Base-by-base conservation (phyloP, 1,140 invertebrate genomes). In the Eufriesea mexicana region DNA sequence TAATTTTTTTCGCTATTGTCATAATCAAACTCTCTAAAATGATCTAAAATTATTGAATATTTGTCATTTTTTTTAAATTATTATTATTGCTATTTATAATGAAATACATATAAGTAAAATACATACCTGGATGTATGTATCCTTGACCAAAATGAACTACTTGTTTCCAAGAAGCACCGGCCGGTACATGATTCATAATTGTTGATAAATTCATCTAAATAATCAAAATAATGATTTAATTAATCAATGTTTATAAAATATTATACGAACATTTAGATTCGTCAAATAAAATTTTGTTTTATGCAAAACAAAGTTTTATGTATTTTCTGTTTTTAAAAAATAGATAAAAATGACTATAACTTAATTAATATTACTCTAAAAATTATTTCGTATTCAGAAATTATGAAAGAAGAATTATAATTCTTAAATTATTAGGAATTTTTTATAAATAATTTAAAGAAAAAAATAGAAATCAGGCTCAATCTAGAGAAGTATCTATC, bases 131-230 rank as follows among this genome's bases (percentile, higher is more conserved):
- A 83, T 93, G 94, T 23, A 94, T 89, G 4, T 95, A 93, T 14
- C 95, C 93, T 88, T 97, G 97, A 0, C 95, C 96, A 87, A 95
- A 97, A 89, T 97, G 97, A 23, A 96, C 94, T 14, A 98, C 91
- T 90, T 98, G 97, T 88, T 96, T 96, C 66, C 96, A 95, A 0
- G 97, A 97, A 2, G 97, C 96, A 23, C 97, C 97, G 10, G 97
- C 96, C 1, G 98, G 98, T 25, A 95, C 95, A 89, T 98, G 97
- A 0, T 96, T 95, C 55, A 97, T 94, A 79, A 98, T 96, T 0
- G 98, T 96, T 0, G 97, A 95, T 2, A 97, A 86, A 90, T 96
- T 95, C 0, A 96, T 96, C 94, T 95, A 49, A 74, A 61, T 64
- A 20, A 64, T 2, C 9, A 25, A 74, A 35, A 35, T 35, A 35